These are phyloP conservation scores for Drosophila nigricruria DNA, from an alignment of 2,888 invertebrate species.

Conservation along the genomic window DNA sequence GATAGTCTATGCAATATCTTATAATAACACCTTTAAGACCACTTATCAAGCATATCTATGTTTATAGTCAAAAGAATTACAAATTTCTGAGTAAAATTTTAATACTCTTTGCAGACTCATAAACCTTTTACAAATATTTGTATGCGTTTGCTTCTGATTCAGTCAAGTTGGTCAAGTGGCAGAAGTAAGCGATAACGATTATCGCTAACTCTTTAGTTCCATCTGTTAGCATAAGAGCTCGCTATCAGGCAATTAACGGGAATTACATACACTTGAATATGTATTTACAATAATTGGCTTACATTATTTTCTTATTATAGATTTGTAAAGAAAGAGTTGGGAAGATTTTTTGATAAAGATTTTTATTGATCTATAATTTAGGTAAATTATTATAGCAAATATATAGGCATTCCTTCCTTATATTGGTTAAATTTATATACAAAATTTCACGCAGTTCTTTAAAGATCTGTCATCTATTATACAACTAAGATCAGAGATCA, in stretches of 20 bases:
- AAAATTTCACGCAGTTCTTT: background rate
- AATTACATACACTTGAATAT: constrained; percentile 23
- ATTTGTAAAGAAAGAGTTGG: background rate
- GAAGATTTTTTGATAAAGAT: background rate
- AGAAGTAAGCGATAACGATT: constrained; percentile 15
- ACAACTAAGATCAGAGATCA: background rate
- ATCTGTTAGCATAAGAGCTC: constrained; percentile 31
- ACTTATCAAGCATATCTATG: background rate
- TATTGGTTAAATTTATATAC: background rate
- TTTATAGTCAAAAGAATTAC: background rate
- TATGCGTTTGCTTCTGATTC: background rate
- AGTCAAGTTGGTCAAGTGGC: constrained; percentile 34
- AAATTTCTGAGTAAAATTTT: background rate
- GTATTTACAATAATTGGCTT: constrained; percentile 3
- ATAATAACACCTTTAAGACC: background rate
- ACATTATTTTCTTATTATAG: background rate
- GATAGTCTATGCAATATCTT: background rate
- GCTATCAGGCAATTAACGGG: constrained; percentile 43
- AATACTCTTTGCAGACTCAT: background rate
- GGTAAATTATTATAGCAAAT: no score
- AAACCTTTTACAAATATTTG: constrained; percentile 4
- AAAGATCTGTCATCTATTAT: background rate
- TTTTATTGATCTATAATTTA: no score
- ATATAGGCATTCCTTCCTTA: no score
- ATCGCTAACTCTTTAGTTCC: background rate